These are phyloP conservation scores for Bedellia somnulentella DNA, from an alignment of 2,888 invertebrate genomes.

Conservation along the genomic window DNA sequence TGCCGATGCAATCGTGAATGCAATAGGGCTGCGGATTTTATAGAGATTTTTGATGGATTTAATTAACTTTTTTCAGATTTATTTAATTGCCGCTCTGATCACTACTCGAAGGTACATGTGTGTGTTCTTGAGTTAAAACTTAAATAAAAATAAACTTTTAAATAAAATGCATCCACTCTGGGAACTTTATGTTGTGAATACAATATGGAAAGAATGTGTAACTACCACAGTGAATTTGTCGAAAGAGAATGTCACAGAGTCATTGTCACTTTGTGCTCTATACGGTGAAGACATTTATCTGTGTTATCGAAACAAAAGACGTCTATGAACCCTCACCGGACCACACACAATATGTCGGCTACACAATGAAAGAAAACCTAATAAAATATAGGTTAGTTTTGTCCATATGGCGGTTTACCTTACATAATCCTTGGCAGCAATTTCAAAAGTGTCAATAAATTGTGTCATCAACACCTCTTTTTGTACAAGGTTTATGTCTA, in stretches of 20 bases:
- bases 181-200: constrained; percentile 3
- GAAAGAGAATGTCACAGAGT: constrained; percentile 43
- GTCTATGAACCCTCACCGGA: constrained; percentile 53
- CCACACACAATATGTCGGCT: constrained; percentile 54
- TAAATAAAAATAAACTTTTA: too few species aligned
- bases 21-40: constrained; percentile 57
- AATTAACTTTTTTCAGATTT: constrained; percentile 32
- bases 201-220: constrained; percentile 18
- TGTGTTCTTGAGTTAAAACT: too few species aligned
- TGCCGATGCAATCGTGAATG: constrained; percentile 51
- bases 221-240: constrained; percentile 42
- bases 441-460: too few species aligned
- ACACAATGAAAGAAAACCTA: constrained; percentile 44
- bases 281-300: constrained; percentile 56
- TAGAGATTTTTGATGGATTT: constrained; percentile 44
- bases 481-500: too few species aligned
- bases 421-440: constrained; percentile 35
- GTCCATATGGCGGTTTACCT: constrained; percentile 33
- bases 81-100: constrained; percentile 20
- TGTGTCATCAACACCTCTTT: too few species aligned
- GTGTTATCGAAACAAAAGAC: constrained; percentile 56
- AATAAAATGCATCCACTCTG: too few species aligned
- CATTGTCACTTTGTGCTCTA: constrained; percentile 47
- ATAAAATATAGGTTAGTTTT: constrained; percentile 45
- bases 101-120: too few species aligned